These are phyloP conservation scores for Prosopocoilus inquinatus DNA, from an alignment of 2,888 invertebrate genomes.

Conservation along the genomic window DNA sequence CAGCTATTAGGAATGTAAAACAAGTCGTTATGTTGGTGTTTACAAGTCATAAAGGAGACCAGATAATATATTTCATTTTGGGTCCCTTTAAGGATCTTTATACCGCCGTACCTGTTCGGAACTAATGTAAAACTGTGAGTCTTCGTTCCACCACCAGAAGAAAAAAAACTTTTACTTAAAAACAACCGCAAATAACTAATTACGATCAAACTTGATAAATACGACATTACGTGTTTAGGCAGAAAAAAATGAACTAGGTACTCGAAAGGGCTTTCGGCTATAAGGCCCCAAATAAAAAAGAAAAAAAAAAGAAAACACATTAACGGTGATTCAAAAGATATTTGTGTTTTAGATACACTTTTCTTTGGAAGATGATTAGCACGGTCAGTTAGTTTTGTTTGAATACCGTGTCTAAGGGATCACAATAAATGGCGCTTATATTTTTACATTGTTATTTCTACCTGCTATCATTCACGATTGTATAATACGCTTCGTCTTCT, in stretches of 20 bases:
- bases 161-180: conserved; percentile 12
- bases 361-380: conserved; percentile 25
- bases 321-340: no score
- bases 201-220: conserved; percentile 1
- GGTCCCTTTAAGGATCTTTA: conserved; percentile 23
- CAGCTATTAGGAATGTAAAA: conserved; percentile 35
- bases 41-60: conserved; percentile 38
- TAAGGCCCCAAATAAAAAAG: no score
- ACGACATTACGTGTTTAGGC: not conserved
- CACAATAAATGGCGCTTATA: conserved; percentile 28
- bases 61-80: conserved; percentile 36
- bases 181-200: conserved; percentile 7
- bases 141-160: conserved; percentile 9
- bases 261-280: no score
- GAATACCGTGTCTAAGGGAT: conserved; percentile 28
- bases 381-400: conserved; percentile 29
- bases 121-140: conserved; percentile 26
- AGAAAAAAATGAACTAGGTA: no score
- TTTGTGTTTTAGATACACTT: not conserved
- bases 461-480: conserved; percentile 13
- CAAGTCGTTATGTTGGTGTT: conserved; percentile 37
- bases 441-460: conserved; percentile 21
- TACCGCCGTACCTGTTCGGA: conserved; percentile 28
- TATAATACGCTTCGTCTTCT: not conserved
- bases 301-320: no score